These are phyloP conservation scores for Zootermopsis nevadensis DNA, from an alignment of 2,888 invertebrate genomes.

Conservation along the genomic window DNA sequence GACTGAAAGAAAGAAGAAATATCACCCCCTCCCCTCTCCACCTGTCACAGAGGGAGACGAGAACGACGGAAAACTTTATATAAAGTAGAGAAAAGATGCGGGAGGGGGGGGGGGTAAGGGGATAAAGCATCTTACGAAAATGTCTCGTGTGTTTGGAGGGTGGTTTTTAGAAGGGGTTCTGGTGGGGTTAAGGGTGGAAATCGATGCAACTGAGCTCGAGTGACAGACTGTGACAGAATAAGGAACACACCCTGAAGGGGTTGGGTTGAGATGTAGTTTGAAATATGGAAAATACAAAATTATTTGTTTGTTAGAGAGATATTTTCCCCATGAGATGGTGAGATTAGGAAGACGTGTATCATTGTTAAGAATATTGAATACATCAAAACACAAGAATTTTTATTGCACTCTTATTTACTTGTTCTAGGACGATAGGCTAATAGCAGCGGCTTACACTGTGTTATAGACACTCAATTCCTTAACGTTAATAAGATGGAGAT, in stretches of 20 bases:
- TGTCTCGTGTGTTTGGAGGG: conserved; percentile 47
- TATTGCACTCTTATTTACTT: not conserved
- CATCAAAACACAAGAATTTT: not conserved
- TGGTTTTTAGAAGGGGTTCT: conserved; percentile 36
- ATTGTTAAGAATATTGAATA: not conserved
- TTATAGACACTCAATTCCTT: too few species aligned
- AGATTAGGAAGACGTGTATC: not conserved
- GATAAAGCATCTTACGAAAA: conserved; percentile 43
- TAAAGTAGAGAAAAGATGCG: conserved; percentile 49
- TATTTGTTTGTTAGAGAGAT: conserved; percentile 25
- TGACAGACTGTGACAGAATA: conserved; percentile 64
- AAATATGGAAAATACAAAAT: conserved; percentile 25
- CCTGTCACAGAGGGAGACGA: conserved; percentile 51
- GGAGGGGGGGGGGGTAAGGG: conserved; percentile 34
- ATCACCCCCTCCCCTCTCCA: conserved; percentile 44
- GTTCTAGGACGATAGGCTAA: too few species aligned
- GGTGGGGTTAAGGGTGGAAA: conserved; percentile 34
- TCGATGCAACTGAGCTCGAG: conserved; percentile 50
- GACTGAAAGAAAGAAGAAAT: conserved; percentile 50
- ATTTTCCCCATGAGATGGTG: not conserved
- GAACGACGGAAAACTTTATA: conserved; percentile 50
- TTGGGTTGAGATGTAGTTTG: conserved; percentile 21
- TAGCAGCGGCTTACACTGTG: too few species aligned
- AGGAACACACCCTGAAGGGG: conserved; percentile 39
- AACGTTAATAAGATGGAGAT: too few species aligned